These are phyloP conservation scores for Dinothrombium tinctorium DNA, from an alignment of 1,140 invertebrate species.

Conservation along the genomic window DNA sequence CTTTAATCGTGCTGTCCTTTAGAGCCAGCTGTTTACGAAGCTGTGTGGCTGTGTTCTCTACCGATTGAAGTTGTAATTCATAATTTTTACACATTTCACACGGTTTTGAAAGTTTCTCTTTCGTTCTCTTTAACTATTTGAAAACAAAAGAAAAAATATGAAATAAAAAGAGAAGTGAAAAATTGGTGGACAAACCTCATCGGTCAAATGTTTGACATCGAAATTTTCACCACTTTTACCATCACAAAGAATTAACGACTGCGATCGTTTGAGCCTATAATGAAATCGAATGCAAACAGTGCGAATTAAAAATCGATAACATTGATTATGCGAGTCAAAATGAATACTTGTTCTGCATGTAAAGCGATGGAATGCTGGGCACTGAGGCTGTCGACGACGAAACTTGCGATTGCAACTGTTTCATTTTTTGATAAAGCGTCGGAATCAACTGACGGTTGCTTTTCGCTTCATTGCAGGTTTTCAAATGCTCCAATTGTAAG, in stretches of 20 bases:
- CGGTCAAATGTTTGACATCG: neutral
- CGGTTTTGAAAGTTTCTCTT: neutral
- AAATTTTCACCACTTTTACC: neutral
- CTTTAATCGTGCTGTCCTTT: constrained; percentile 20
- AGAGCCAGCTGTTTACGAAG: constrained; percentile 22
- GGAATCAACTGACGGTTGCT: too few relatives aligned
- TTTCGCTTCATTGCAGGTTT: too few relatives aligned
- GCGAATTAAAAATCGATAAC: too few relatives aligned
- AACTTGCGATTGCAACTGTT: too few relatives aligned
- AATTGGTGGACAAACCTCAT: neutral
- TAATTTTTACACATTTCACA: constrained; percentile 32
- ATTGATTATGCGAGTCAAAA: too few relatives aligned
- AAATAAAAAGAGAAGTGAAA: neutral
- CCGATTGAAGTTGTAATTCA: constrained; percentile 26
- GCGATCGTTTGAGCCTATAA: neutral
- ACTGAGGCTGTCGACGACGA: too few relatives aligned
- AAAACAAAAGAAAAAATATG: neutral
- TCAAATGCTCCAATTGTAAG: too few relatives aligned
- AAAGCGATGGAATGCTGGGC: too few relatives aligned
- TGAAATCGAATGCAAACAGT: too few relatives aligned
- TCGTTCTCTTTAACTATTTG: neutral
- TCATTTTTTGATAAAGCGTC: too few relatives aligned
- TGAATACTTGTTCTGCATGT: too few relatives aligned
- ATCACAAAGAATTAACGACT: neutral
- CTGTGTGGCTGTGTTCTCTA: constrained; percentile 24